Conservation (phyloP, 2,113 vertebrate genomes). For the Hassar affinis region DNA sequence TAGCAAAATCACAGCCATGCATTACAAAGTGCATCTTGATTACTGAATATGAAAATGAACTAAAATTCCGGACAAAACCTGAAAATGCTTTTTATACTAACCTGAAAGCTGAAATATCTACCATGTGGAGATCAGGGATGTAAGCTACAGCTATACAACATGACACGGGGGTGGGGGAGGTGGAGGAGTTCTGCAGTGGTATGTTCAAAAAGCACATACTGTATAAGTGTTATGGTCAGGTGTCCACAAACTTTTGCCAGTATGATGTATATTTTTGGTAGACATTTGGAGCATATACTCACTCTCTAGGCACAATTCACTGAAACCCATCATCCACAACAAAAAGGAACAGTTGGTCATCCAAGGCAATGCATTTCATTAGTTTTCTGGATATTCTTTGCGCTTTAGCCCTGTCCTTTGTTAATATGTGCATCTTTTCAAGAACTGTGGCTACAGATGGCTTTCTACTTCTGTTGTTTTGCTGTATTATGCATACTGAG, state of each 20-base stretch:
- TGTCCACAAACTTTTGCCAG: background rate
- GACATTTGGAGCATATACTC: background rate
- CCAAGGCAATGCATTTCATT: background rate
- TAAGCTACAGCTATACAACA: background rate
- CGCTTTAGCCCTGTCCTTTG: background rate
- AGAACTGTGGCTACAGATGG: background rate
- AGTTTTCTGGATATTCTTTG: background rate
- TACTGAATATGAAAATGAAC: background rate
- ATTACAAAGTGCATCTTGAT: background rate
- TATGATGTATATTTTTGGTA: background rate
- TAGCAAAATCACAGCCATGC: background rate
- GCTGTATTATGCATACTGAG: constrained; percentile 3
- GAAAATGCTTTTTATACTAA: background rate
- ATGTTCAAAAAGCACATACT: background rate
- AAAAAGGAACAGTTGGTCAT: background rate
- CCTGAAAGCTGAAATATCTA: background rate
- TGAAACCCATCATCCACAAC: background rate
- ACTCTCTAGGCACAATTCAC: background rate
- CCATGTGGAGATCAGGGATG: background rate
- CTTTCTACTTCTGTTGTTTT: background rate
- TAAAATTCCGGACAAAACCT: background rate
- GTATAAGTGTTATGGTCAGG: background rate
- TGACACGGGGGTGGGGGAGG: no score
- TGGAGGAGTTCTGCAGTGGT: no score
- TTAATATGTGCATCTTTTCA: background rate